phyloP scores from a whole-genome alignment of 2,888 invertebrate species.

The Cosmia pyralina region DNA sequence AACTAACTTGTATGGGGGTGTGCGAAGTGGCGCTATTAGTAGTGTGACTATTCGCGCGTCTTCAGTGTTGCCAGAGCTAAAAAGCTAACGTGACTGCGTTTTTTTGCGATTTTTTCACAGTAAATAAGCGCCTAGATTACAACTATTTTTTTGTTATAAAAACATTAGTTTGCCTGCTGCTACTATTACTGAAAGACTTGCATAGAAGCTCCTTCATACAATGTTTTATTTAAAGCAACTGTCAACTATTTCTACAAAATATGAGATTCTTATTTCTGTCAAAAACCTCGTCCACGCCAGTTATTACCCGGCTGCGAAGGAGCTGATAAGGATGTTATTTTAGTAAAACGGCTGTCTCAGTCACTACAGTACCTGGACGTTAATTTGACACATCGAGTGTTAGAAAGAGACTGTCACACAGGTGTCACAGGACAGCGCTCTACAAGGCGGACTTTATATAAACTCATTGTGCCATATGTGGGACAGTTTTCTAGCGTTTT shows the following conservation, averaged over 20 bases:
- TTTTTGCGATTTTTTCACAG: not conserved
- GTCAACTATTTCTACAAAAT: slow-evolving; percentile 14
- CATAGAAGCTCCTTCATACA: not conserved
- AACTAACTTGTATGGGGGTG: not conserved
- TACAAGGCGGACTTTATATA: no score
- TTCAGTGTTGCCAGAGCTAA: not conserved
- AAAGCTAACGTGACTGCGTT: not conserved
- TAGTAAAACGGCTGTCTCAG: not conserved
- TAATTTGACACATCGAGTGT: not conserved
- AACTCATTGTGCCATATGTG: not conserved
- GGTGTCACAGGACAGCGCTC: not conserved
- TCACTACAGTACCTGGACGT: not conserved
- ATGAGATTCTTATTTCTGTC: slow-evolving; percentile 30
- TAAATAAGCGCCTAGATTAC: not conserved
- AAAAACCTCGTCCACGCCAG: slow-evolving; percentile 9
- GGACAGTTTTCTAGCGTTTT: not conserved
- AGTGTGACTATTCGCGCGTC: not conserved
- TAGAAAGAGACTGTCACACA: not conserved
- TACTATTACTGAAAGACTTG: not conserved
- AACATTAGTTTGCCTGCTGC: not conserved
- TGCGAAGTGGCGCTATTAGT: not conserved
- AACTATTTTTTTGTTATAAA: not conserved
- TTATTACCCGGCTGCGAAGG: not conserved
- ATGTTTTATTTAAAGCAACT: slow-evolving; percentile 14
- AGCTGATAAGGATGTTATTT: not conserved